Conservation (phyloP, 2,113 vertebrate species). For the Phalacrocorax pelagicus region DNA sequence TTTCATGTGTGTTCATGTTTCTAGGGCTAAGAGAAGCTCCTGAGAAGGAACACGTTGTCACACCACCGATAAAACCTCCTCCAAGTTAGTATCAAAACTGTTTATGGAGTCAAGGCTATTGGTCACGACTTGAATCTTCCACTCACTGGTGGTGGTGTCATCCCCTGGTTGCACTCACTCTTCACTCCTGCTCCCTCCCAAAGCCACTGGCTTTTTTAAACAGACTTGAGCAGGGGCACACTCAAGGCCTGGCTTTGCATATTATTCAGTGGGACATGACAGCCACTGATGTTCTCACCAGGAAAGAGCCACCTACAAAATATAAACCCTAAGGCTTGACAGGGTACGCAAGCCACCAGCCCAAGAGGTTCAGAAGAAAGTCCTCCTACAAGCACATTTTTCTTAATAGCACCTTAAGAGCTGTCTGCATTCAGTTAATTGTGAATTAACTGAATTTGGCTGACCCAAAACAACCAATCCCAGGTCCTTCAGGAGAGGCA, state of each 20-base stretch:
- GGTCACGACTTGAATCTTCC: not conserved
- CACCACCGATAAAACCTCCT: not conserved
- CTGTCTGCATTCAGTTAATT: not conserved
- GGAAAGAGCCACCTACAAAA: not conserved
- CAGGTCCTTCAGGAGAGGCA: not conserved
- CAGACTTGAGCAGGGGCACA: fast-evolving
- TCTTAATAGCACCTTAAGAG: not conserved
- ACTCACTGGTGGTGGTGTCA: fast-evolving
- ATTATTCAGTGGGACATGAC: not conserved
- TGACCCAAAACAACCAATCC: not conserved
- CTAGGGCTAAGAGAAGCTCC: not conserved
- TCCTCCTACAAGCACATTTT: not conserved
- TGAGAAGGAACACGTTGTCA: not conserved
- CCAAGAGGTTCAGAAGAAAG: not conserved
- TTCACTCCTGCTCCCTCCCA: not conserved
- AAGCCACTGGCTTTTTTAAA: not conserved
- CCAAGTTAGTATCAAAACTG: not conserved
- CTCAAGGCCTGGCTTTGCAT: not conserved
- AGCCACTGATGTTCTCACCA: not conserved
- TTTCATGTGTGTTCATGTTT: not conserved
- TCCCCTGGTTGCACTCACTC: too few species aligned
- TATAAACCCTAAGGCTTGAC: not conserved
- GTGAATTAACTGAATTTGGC: not conserved
- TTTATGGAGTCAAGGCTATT: not conserved
- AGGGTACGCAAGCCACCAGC: not conserved